Percentiles rank a stretch among this genome's conserved stretches.
These are phyloP conservation scores for Cryptotis parvus DNA, from an alignment of 2,113 vertebrate genomes.

Conservation along the genomic window DNA sequence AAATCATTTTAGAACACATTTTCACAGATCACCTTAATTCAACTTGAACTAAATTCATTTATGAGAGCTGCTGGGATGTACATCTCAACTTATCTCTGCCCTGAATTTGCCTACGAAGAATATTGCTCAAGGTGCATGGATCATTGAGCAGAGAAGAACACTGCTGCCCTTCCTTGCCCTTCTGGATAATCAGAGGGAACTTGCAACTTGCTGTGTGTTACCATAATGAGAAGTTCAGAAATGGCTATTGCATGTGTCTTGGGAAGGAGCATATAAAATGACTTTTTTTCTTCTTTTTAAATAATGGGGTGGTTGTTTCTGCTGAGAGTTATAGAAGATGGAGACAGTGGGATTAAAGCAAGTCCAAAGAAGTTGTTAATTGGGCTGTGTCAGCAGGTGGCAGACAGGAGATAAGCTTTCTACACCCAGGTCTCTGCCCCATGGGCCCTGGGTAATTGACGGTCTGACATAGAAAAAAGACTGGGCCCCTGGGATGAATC, in stretches of 20 bases:
- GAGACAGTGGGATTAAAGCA: background rate
- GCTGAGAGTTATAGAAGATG: background rate
- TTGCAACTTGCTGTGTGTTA: slow-evolving; percentile 76
- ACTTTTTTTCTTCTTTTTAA: background rate
- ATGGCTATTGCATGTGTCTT: background rate
- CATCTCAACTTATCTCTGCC: slow-evolving; percentile 75
- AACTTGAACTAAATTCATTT: slow-evolving; percentile 81
- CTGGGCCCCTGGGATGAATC: no score
- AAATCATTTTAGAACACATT: slow-evolving; percentile 72
- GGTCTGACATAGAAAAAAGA: no score
- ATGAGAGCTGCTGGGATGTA: slow-evolving; percentile 77
- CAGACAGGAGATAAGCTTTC: no score
- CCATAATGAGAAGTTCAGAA: slow-evolving; percentile 74
- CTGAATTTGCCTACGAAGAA: slow-evolving; percentile 81
- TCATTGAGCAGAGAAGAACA: slow-evolving; percentile 84
- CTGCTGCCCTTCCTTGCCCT: slow-evolving; percentile 83
- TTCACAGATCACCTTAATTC: slow-evolving; percentile 83
- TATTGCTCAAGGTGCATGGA: slow-evolving; percentile 81
- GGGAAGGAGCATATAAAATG: background rate
- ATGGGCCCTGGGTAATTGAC: no score
- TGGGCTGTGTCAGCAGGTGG: no score
- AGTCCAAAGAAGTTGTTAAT: no score
- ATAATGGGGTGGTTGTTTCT: background rate
- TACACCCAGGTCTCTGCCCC: no score
- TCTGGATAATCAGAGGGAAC: slow-evolving; percentile 79